phyloP scores from a whole-genome alignment of 2,888 invertebrate species.

The Ophion costatus region DNA sequence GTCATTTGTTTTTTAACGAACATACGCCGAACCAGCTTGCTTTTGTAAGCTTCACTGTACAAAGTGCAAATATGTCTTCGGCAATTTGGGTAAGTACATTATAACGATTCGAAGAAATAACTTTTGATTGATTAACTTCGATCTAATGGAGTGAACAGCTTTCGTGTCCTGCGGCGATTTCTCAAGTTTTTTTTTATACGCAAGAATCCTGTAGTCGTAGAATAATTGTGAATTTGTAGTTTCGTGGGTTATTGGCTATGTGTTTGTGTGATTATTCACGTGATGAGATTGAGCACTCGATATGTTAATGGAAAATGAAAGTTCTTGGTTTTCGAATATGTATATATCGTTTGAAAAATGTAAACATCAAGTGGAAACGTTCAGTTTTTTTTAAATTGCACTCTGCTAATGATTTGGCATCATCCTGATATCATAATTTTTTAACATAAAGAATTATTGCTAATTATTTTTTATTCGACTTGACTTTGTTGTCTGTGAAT shows the following conservation, averaged over 20 bases:
- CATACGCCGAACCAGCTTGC: constrained; percentile 41
- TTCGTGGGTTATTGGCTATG: not conserved
- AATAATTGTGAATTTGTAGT: not conserved
- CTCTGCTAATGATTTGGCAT: not conserved
- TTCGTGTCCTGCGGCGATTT: not conserved
- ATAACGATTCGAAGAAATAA: not conserved
- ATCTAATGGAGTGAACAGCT: not conserved
- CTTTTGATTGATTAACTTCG: constrained; percentile 1
- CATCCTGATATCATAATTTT: not conserved
- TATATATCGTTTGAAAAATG: not conserved
- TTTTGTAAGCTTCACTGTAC: constrained; percentile 35
- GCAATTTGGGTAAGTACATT: constrained; percentile 77
- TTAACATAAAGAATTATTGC: not conserved
- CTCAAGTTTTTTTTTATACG: not conserved
- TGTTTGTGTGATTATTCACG: not conserved
- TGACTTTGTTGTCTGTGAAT: not conserved
- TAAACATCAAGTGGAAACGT: not conserved
- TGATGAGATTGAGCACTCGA: not conserved
- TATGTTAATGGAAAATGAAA: not conserved
- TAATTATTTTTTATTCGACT: not conserved
- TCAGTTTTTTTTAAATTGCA: not conserved
- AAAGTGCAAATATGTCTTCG: constrained; percentile 75
- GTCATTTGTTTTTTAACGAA: not conserved
- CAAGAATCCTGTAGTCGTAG: not conserved
- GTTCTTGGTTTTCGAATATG: not conserved